Base-by-base conservation (phyloP, 1,140 invertebrate genomes). In the Lepidurus packardi region DNA sequence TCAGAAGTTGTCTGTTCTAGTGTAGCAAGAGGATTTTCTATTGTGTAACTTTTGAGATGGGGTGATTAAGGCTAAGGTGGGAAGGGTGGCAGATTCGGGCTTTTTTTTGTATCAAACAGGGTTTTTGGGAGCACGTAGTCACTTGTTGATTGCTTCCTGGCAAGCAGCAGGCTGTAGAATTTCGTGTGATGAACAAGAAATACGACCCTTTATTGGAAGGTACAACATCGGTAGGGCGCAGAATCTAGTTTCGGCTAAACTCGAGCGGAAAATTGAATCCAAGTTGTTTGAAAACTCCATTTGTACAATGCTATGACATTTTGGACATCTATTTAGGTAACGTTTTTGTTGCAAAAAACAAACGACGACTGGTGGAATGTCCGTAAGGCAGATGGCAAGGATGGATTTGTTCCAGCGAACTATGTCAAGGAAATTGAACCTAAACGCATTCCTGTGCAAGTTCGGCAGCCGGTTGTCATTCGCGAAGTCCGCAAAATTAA, bases 291-390 rank as follows among this genome's bases (percentile, higher is more conserved):
- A 34, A 34, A 25, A 44, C 21, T 65, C 53, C 7, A 16, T 7
- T 65, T 10, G 45, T 10, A 13, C 8, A 7, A 16, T 65, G 4
- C 3, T 34, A 34, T 65, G 13, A 65, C 8, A 65, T 47, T 79
- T 77, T 65, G 78, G 73, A 76, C 78, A 34, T 74, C 79, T 13
- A n/a, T 76, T 34, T 85, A 92, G 87, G 85, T 91, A 4, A 94
- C 99, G 92, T 92, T 97, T 82, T 86, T 99, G 1, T 87, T 98
- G 74, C 95, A 93, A 82, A 97, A 97, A 86, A 98, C 95, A 1
- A 99, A 98, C 85, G 89, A 91, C 1, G 98, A 99, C 85, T 99
- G 98, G 97, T 99, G 98, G 98, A 95, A 94, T 82, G 93, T 98
- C 6, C 87, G 96, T 13, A 98, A 97, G 86, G 89, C 90, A 0